Evolutionary conservation across 2,113 vertebrate genomes (phyloP).

Genomic region (Megaceryle torquata): DNA sequence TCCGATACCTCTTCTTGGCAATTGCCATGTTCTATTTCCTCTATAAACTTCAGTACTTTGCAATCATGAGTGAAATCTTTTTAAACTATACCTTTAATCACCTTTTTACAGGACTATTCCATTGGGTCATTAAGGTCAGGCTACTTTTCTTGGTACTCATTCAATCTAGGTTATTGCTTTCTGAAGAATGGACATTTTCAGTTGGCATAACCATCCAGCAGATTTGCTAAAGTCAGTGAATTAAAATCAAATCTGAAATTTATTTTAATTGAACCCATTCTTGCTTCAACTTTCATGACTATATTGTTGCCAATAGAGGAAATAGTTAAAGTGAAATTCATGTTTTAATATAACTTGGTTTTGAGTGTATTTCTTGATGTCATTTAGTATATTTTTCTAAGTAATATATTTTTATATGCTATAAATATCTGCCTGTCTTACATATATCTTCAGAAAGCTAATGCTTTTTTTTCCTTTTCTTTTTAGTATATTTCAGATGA

Average conservation of each 20-base stretch:
- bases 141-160: neutral
- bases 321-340: neutral
- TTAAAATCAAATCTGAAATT: neutral
- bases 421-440: neutral
- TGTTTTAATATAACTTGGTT: neutral
- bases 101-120: neutral
- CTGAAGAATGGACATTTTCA: neutral
- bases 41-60: neutral
- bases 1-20: neutral
- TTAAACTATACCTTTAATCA: neutral
- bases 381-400: neutral
- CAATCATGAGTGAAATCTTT: neutral
- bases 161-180: neutral
- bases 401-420: neutral
- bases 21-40: neutral
- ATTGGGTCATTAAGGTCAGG: neutral
- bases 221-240: neutral
- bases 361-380: neutral
- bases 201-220: neutral
- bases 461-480: neutral
- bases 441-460: neutral
- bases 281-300: neutral
- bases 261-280: neutral
- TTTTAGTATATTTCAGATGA: neutral
- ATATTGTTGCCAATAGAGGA: neutral